A percentile compares a stretch with the other conserved stretches of the same genome.
Conservation (phyloP, 2,888 invertebrate genomes). For the Cheilosia vernalis region DNA sequence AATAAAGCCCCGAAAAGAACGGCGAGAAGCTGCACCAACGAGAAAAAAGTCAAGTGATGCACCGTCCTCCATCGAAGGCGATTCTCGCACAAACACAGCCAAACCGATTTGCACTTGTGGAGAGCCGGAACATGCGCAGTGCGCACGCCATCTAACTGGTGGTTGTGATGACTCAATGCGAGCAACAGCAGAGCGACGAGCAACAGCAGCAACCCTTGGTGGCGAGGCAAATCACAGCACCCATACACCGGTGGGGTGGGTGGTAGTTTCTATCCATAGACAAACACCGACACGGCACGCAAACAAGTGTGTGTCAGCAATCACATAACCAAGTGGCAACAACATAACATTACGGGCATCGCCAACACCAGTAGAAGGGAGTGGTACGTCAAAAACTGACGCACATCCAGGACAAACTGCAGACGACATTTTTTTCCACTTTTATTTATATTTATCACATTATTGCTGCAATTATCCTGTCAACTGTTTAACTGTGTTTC, state of each 20-base stretch:
- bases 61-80: slow-evolving; percentile 30
- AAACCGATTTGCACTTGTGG: slow-evolving; percentile 43
- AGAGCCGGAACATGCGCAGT: slow-evolving; percentile 58
- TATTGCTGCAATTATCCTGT: slow-evolving; percentile 70
- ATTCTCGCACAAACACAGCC: slow-evolving; percentile 29
- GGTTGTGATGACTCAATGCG: slow-evolving; percentile 75
- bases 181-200: slow-evolving; percentile 62
- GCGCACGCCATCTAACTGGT: slow-evolving; percentile 62
- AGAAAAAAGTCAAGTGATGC: slow-evolving; percentile 58
- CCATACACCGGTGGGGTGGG: slow-evolving; percentile 43
- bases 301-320: slow-evolving; percentile 51
- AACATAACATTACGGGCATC: slow-evolving; percentile 75
- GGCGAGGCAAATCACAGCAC: slow-evolving; percentile 43
- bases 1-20: slow-evolving; percentile 46
- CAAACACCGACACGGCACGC: slow-evolving; percentile 52
- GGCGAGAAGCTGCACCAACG: slow-evolving; percentile 44
- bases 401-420: slow-evolving; percentile 82
- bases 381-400: slow-evolving; percentile 84
- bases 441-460: slow-evolving; percentile 74
- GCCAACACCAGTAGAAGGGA: slow-evolving; percentile 83
- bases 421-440: slow-evolving; percentile 74
- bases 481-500: slow-evolving; percentile 59
- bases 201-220: slow-evolving; percentile 49
- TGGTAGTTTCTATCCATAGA: slow-evolving; percentile 56
- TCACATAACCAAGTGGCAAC: slow-evolving; percentile 73